Conservation (phyloP, 2,888 invertebrate genomes). For the Macrosiphum euphorbiae region DNA sequence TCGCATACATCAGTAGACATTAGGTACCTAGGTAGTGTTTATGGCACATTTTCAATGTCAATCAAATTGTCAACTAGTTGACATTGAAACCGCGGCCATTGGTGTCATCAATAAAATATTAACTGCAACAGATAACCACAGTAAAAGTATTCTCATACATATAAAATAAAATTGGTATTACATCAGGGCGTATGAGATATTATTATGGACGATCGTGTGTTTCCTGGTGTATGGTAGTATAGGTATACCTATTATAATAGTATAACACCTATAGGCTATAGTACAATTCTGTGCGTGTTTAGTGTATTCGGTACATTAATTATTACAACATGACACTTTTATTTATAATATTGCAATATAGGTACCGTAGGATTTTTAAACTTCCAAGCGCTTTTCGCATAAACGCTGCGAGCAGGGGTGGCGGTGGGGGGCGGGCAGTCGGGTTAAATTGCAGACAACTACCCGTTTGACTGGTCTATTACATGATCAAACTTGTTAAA, state of each 20-base stretch:
- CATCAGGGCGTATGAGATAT: neutral
- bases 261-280: neutral
- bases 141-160: neutral
- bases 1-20: neutral
- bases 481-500: conserved; percentile 24
- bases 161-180: neutral
- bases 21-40: neutral
- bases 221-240: neutral
- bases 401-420: neutral
- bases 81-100: conserved; percentile 32
- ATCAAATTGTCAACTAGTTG: conserved; percentile 32
- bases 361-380: neutral
- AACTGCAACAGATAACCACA: neutral
- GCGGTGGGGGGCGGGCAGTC: neutral
- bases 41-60: conserved; percentile 29
- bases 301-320: neutral
- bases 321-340: neutral
- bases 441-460: neutral
- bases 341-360: neutral
- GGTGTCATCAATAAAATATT: conserved; percentile 34
- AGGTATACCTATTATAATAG: neutral
- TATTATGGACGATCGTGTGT: neutral
- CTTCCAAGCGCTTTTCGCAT: neutral
- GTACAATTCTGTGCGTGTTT: neutral
- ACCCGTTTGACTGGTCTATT: conserved; percentile 53